Percentiles rank a stretch among this genome's conserved stretches.
Evolutionary conservation across 2,888 invertebrate species (phyloP).

Genomic region (Caenorhabditis sp.): DNA sequence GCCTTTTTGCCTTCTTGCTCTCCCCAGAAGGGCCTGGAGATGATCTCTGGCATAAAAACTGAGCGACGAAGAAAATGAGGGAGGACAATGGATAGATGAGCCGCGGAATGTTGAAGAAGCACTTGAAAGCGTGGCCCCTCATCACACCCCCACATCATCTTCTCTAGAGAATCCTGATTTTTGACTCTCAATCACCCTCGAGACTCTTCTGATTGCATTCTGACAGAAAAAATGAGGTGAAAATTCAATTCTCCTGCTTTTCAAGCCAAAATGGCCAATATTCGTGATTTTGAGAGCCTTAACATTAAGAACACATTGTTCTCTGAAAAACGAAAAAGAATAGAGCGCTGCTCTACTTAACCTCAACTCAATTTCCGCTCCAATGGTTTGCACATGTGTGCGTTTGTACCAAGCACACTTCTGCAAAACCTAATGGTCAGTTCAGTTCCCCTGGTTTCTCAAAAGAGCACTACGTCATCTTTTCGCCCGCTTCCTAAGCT

Average conservation of each 20-base stretch:
- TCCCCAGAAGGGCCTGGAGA: constrained; percentile 2
- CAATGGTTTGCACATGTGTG: no score
- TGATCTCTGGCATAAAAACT: constrained; percentile 38
- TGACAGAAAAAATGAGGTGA: no score
- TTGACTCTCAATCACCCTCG: constrained; percentile 12
- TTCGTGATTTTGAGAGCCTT: background rate
- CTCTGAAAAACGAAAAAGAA: background rate
- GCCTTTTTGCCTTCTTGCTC: constrained; percentile 4
- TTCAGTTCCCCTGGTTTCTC: background rate
- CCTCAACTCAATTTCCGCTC: constrained; percentile 1
- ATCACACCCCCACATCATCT: constrained; percentile 25
- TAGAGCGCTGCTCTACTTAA: no score
- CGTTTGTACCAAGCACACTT: background rate
- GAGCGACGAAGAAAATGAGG: constrained; percentile 4
- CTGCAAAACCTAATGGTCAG: background rate
- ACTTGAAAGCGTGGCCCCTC: constrained; percentile 26
- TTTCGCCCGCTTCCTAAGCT: constrained; percentile 29
- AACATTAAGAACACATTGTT: background rate
- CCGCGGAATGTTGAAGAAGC: constrained; percentile 30
- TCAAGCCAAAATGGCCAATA: background rate
- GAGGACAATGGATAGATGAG: constrained; percentile 41
- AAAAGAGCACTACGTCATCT: background rate
- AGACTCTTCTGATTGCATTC: constrained; percentile 15
- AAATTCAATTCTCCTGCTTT: background rate
- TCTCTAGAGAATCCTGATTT: no score